Conservation (phyloP, 2,797 vertebrate genomes). For the Pagetopsis macropterus region DNA sequence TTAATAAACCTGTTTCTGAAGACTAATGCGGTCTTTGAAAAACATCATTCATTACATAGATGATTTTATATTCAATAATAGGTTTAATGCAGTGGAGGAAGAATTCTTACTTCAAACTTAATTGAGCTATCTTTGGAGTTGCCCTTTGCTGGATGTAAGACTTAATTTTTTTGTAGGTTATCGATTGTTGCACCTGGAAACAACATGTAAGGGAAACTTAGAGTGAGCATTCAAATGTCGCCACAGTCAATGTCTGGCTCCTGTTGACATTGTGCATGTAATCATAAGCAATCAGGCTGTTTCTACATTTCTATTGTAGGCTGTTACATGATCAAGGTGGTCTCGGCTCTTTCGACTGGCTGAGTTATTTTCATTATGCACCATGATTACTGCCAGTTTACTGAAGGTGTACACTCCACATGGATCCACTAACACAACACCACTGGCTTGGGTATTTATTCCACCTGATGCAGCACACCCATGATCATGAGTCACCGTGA, state of each 20-base stretch:
- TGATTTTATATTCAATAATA: too few species aligned
- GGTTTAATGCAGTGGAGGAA: too few species aligned
- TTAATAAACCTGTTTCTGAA: too few species aligned
- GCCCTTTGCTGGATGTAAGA: too few species aligned
- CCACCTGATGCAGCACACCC: neutral
- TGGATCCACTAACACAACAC: neutral
- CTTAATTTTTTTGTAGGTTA: too few species aligned
- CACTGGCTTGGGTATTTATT: neutral
- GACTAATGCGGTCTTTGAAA: too few species aligned
- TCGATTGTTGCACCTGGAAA: neutral
- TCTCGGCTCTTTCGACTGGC: neutral
- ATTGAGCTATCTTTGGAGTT: too few species aligned
- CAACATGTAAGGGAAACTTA: neutral
- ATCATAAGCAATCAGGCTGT: neutral
- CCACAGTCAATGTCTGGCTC: neutral
- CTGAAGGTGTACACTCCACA: neutral
- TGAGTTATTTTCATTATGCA: neutral
- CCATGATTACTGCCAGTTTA: neutral
- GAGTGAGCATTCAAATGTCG: constrained; percentile 1
- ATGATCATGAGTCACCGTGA: neutral
- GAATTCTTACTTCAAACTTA: too few species aligned
- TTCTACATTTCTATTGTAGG: too few species aligned
- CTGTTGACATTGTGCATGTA: neutral
- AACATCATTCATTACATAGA: too few species aligned
- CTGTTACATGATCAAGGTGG: neutral